Evolutionary conservation across 1,140 invertebrate species (phyloP).

Genomic region (Sminthurinus signatus): DNA sequence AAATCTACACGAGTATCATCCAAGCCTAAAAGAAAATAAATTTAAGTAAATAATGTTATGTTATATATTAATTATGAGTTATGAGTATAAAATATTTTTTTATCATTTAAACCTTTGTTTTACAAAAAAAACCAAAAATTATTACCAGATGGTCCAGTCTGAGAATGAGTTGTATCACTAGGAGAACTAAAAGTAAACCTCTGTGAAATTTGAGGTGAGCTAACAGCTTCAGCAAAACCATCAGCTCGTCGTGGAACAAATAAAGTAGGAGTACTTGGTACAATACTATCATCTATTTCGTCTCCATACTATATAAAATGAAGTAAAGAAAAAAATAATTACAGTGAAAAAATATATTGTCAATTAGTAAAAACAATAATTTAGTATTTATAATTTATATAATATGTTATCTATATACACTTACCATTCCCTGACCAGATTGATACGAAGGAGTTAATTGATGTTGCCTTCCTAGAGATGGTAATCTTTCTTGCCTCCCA

Average conservation of each 20-base stretch:
- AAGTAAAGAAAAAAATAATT: background rate
- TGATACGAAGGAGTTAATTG: constrained; percentile 10
- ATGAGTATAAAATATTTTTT: too few relatives aligned
- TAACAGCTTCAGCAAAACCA: constrained; percentile 85
- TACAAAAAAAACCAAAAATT: background rate
- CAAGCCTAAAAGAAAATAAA: constrained; percentile 45
- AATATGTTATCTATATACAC: background rate
- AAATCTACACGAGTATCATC: constrained; percentile 68
- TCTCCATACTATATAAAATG: constrained; percentile 18
- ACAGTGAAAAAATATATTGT: background rate
- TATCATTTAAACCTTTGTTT: too few relatives aligned
- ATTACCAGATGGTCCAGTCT: background rate
- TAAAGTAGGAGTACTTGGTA: constrained; percentile 81
- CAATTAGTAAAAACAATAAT: background rate
- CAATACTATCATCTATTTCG: constrained; percentile 73
- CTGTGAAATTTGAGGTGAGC: constrained; percentile 65
- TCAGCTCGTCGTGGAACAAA: constrained; percentile 75
- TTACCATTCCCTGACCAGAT: background rate
- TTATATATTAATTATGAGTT: too few relatives aligned
- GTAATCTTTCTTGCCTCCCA: constrained; percentile 8
- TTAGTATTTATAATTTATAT: background rate
- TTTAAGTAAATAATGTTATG: too few relatives aligned
- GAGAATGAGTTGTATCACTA: constrained; percentile 1
- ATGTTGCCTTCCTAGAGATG: constrained; percentile 16
- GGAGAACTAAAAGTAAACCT: constrained; percentile 27